Percentiles rank a stretch among this genome's conserved stretches.
These are phyloP conservation scores for Turritopsis dohrnii DNA, from an alignment of 30 jellyfish, hydroid and myxozoan genomes.

Conservation along the genomic window DNA sequence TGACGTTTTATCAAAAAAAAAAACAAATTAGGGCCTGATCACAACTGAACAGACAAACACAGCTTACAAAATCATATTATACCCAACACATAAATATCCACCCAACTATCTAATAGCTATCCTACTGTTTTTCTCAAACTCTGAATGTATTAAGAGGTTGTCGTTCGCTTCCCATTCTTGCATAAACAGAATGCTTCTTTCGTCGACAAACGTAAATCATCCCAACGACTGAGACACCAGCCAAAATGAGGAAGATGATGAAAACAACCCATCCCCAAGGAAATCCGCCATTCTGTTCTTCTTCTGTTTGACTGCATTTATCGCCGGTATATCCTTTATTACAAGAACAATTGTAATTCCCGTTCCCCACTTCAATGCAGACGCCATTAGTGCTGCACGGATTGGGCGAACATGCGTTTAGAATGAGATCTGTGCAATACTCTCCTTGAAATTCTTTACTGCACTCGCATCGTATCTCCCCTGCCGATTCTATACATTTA, in stretches of 20 bases:
- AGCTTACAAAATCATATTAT: too few species aligned
- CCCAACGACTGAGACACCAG: background rate
- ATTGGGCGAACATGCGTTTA: constrained; percentile 24
- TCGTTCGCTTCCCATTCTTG: background rate
- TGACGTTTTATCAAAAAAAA: too few species aligned
- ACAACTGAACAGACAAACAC: too few species aligned
- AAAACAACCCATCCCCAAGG: background rate
- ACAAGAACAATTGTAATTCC: background rate
- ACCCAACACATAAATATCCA: background rate
- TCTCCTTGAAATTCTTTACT: too few species aligned
- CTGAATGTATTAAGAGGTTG: background rate
- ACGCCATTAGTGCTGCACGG: constrained; percentile 56
- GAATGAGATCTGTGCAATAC: too few species aligned
- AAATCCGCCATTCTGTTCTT: background rate
- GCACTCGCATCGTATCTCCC: too few species aligned
- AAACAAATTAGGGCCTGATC: too few species aligned
- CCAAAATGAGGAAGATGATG: background rate
- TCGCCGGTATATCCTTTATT: background rate
- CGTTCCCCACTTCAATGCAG: constrained; percentile 21
- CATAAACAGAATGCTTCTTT: background rate
- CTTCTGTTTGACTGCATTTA: background rate
- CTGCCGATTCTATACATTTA: too few species aligned
- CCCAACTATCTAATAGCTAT: too few species aligned
- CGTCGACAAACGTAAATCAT: background rate
- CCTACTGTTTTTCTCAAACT: background rate